Base-by-base conservation (phyloP, 2,888 invertebrate species). In the Holacanthella duospinosa region DNA sequence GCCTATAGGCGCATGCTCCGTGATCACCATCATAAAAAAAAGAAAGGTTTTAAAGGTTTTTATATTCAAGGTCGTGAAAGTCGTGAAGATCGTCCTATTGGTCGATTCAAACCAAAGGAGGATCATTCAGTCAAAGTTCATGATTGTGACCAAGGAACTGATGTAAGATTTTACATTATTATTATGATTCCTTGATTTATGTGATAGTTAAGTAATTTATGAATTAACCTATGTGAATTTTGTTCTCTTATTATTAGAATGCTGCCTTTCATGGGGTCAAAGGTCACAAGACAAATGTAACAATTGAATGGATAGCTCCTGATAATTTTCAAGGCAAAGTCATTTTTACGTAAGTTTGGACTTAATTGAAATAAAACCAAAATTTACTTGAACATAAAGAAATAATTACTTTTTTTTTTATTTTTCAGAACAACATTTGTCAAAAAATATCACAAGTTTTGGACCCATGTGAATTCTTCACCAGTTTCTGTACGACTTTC, bases 181-280 rank as follows among this genome's bases (percentile, higher is more conserved):
- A n/a, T n/a, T n/a, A n/a, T n/a, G n/a, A n/a, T n/a, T n/a, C n/a
- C n/a, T n/a, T n/a, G n/a, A n/a, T n/a, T n/a, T n/a, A n/a, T n/a
- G n/a, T n/a, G n/a, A n/a, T n/a, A n/a, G n/a, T 36, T 36, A 16
- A 36, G 36, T 12, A 36, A 12, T 12, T 36, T 36, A 48, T n/a
- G 48, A 21, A n/a, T n/a, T 16, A n/a, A n/a, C 21, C 12, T 4
- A 48, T 21, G 6, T 48, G 19, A 4, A 48, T 21, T 48, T 48
- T 21, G 16, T 36, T 36, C 6, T 12, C 36, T 12, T 12, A 12
- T 16, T 12, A 16, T 48, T 21, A 48, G 48, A 48, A 48, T 48
- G 48, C 48, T n/a, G 48, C 48, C 21, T 48, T 48, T 48, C 48
- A 48, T 48, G 48, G 48, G 48, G 48, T 48, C 48, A 48, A 48